Evolutionary conservation across 2,113 vertebrate genomes (phyloP), one percentile per base, ranked within the genome.

Genomic region (Brienomyrus longianalis): DNA sequence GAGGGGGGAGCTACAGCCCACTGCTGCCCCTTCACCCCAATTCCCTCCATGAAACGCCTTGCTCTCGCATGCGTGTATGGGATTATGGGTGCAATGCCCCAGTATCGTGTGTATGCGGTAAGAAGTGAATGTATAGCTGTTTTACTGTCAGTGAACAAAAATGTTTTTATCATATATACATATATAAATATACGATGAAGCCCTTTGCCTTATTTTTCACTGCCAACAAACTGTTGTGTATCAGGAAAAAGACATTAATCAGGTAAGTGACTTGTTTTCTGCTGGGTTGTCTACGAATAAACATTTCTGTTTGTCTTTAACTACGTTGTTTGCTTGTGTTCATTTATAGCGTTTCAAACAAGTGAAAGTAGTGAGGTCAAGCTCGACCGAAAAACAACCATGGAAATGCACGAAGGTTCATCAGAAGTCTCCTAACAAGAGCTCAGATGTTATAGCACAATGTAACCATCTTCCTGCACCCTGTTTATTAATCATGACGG

Each of bases 121-220:
- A 94, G 92, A 95, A 94, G 94, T 96, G 96, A 96, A 96, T 96
- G 96, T 96, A 96, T 94, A 95, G 93, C 91, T 94, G 93, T 95
- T 95, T 90, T 66, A 93, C 94, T 87, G 93, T 94, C 93, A 93
- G 95, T 95, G 95, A 92, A 94, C 92, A 95, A 92, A 39, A 39
- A 90, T 96, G 94, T 95, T 84, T 84, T 84, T 54, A 87, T 54
- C 47, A 87, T 35, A 87, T 43, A 93, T 91, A 93, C 94, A 94
- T 91, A 92, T 92, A 90, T 92, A 88, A 94, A 70, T 70, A 70
- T 70, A 70, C 27, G 10, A 70, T 70, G 62, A 94, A 93, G 91
- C 94, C 94, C 94, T 94, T 95, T 96, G 96, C 95, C 96, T 96
- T 96, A 96, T 96, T 95, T 95, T 94, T 95, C 95, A 95, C 95